These are phyloP conservation scores for Tiliacea citrago DNA, from an alignment of 2,888 invertebrate genomes.

Conservation along the genomic window DNA sequence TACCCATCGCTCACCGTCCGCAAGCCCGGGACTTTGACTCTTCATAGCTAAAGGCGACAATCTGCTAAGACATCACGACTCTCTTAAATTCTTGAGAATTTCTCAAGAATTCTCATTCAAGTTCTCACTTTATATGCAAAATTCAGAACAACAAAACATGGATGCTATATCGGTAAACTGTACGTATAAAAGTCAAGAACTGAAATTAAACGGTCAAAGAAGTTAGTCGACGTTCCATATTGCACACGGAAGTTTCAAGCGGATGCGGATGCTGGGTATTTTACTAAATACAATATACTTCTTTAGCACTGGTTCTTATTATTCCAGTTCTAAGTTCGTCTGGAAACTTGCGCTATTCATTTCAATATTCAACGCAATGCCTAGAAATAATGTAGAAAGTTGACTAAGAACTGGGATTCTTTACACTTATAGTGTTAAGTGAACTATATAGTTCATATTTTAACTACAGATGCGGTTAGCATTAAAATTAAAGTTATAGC, in stretches of 20 bases:
- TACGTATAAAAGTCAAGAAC: conserved; percentile 60
- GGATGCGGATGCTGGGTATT: conserved; percentile 71
- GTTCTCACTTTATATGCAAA: conserved; percentile 22
- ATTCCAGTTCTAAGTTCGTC: conserved; percentile 81
- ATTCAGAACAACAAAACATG: conserved; percentile 39
- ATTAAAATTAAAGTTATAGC: conserved; percentile 47
- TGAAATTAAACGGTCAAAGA: conserved; percentile 70
- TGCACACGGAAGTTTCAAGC: conserved; percentile 72
- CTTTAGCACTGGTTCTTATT: conserved; percentile 77
- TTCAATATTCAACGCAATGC: conserved; percentile 83
- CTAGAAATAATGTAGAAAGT: conserved; percentile 78
- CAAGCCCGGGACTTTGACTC: too few relatives aligned
- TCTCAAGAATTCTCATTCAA: conserved; percentile 33
- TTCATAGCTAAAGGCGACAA: neutral
- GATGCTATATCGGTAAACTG: conserved; percentile 49
- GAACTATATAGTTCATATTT: conserved; percentile 22
- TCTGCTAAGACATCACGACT: conserved; percentile 9
- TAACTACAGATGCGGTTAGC: conserved; percentile 25
- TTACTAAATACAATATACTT: conserved; percentile 80
- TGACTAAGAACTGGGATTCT: conserved; percentile 72
- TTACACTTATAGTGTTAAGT: conserved; percentile 66
- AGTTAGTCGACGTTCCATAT: conserved; percentile 61
- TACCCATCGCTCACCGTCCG: too few relatives aligned
- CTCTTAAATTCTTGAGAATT: conserved; percentile 15
- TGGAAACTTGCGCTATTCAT: conserved; percentile 82